Evolutionary conservation across 2,113 vertebrate genomes (phyloP).

Genomic region (Pluvialis apricaria): DNA sequence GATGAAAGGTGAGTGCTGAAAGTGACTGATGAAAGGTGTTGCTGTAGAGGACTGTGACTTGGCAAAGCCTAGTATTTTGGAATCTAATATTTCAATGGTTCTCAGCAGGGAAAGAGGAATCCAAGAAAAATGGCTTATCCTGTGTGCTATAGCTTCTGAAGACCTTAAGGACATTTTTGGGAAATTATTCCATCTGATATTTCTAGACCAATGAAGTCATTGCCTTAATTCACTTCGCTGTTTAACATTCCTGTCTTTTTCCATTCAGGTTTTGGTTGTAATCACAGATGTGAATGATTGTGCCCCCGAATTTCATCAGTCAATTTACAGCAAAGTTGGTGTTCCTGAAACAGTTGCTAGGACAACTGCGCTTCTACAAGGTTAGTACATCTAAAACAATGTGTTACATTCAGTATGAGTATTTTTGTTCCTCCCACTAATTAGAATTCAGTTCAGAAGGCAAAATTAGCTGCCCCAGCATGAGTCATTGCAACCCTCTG

Average conservation of each 20-base stretch:
- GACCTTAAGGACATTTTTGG: neutral
- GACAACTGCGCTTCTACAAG: constrained; percentile 86
- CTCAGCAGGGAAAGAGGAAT: constrained; percentile 12
- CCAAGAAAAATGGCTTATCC: constrained; percentile 6
- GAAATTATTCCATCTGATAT: neutral
- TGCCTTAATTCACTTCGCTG: neutral
- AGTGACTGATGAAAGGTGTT: too few species aligned
- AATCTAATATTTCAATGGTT: neutral
- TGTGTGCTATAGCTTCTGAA: neutral
- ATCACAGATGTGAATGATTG: constrained; percentile 87
- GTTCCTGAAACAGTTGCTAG: constrained; percentile 86
- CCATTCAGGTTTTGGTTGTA: constrained; percentile 78
- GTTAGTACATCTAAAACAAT: constrained; percentile 61
- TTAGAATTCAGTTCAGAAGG: neutral
- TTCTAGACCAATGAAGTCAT: neutral
- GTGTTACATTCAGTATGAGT: neutral
- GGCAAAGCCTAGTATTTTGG: neutral
- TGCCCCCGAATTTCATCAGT: constrained; percentile 85
- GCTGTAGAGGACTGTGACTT: neutral
- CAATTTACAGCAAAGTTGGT: constrained; percentile 84
- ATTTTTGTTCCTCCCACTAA: neutral
- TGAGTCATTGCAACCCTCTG: neutral
- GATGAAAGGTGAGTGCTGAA: neutral
- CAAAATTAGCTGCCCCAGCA: neutral
- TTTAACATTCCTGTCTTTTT: neutral